phyloP scores from a whole-genome alignment of 2,888 invertebrate genomes.

The Hoplodrina ambigua region DNA sequence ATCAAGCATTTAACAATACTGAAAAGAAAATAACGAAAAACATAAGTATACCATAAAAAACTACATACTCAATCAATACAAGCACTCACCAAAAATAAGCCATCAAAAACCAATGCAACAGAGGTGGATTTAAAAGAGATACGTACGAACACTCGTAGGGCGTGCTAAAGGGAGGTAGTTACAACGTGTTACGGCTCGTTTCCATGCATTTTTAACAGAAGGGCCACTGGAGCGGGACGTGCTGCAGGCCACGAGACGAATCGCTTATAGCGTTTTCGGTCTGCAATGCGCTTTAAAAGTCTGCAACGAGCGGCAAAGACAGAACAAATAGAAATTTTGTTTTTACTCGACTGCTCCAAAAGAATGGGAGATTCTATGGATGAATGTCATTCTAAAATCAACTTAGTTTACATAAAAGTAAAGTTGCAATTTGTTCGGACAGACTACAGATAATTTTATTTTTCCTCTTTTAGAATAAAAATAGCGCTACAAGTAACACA shows the following conservation, averaged over 20 bases:
- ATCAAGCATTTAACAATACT: no score
- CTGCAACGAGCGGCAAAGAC: no score
- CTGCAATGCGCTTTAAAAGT: background rate
- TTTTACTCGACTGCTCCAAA: no score
- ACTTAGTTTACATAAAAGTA: no score
- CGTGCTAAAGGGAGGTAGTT: constrained; percentile 60
- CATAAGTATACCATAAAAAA: background rate
- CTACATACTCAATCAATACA: constrained; percentile 15
- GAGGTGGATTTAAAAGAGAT: constrained; percentile 27
- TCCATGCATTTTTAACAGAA: constrained; percentile 77
- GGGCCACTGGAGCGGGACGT: constrained; percentile 61
- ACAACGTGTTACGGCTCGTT: constrained; percentile 68
- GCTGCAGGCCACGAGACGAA: background rate
- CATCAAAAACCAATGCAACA: constrained; percentile 47
- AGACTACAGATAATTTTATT: no score
- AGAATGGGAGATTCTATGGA: no score
- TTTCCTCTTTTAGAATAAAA: no score
- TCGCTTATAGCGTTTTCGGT: constrained; percentile 13
- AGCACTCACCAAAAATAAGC: constrained; percentile 36
- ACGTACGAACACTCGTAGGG: constrained; percentile 34
- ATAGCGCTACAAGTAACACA: no score
- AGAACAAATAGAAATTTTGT: no score
- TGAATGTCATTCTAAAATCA: no score
- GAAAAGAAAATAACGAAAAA: no score
- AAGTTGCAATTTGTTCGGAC: no score